Base-by-base conservation (phyloP, 2,797 vertebrate genomes). In the Cuculus canorus region DNA sequence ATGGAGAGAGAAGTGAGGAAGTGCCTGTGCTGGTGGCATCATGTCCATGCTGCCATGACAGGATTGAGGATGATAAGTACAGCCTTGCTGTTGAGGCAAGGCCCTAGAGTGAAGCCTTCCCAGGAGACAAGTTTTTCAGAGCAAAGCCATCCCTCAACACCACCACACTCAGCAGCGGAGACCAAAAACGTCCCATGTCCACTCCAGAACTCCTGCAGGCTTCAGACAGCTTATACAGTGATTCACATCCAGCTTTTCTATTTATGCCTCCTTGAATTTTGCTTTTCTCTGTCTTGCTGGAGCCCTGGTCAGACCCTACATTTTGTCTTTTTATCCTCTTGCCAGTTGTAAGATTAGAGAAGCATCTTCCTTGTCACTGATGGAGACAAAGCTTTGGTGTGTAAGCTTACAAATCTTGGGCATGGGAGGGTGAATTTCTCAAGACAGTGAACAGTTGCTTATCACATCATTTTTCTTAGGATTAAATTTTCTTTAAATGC, bases 171-270 rank as follows among this genome's bases (percentile, higher is more conserved):
- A 41, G 54, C 78, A 77, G 33, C 28, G 30, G 77, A 72, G 52
- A 37, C 1, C 0, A 1, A 88, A 76, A 94, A 41, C 0, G 3
- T 39, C 70, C 48, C 7, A 0, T 3, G 5, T 19, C 48, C 50
- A 3, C 15, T 72, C 12, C 61, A 3, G 2, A 71, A 56, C 80
- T 90, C 47, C 73, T 84, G 83, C 90, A 86, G 63, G 60, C 52
- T 7, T 73, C 64, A 88, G 70, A 86, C 78, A 93, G 68, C 83
- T 83, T 83, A 77, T 66, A 13, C 71, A 70, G 39, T 85, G 83
- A 93, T 53, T 94, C 75, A 82, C 23, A 93, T 47, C 35, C 78
- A 77, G 64, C 47, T 57, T 56, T 73, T 41, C 70, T 47, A 28
- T 68, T 92, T 68, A 13, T 5, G 35, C 37, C 8, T 47, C 32